Base-by-base conservation (phyloP, 2,113 vertebrate genomes). In the Grammomys dolichurus region DNA sequence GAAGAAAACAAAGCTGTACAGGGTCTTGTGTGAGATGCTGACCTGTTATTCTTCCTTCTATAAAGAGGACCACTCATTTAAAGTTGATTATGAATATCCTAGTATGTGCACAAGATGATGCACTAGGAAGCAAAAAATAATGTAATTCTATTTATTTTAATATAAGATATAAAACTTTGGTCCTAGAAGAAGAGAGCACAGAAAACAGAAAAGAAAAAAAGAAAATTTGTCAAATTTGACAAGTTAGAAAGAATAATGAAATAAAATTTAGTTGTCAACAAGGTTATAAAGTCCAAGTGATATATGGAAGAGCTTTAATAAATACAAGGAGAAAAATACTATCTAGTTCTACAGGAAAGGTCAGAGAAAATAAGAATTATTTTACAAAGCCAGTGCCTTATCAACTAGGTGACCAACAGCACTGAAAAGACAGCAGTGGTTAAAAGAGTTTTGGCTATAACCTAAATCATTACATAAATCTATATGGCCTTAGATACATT, bases 181-280 rank as follows among this genome's bases (percentile, higher is more conserved):
- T 48, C 43, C 43, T 67, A 86, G 84, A 67, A 16, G 22, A 84
- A 90, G 3, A 80, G 10, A 87, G 10, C 5, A 7, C 3, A 36
- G 11, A 43, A 69, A 69, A 43, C 26, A 26, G 11, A 24, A 63
- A 48, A 60, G 72, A 13, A 67, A 10, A 17, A 40, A 28, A 28
- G 7, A 28, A 3, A 92, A 13, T 31, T 6, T 20, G 54, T 22
- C n/a, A 70, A 58, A 48, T 86, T 10, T 93, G 0, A 56, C 24
- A 91, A 20, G 31, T 51, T 46, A 88, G 20, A 89, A 95, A 81
- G 1, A 7, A 2, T 3, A n/a, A 93, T 80, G 31, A 96, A 89
- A 92, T 85, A 95, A 93, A 95, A 90, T 56, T 89, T 80, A 95
- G 36, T 86, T 90, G 72, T 58, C 33, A 93, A 24, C 72, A 5